Base-by-base conservation (phyloP, 2,113 vertebrate species). In the Lonchura striata region DNA sequence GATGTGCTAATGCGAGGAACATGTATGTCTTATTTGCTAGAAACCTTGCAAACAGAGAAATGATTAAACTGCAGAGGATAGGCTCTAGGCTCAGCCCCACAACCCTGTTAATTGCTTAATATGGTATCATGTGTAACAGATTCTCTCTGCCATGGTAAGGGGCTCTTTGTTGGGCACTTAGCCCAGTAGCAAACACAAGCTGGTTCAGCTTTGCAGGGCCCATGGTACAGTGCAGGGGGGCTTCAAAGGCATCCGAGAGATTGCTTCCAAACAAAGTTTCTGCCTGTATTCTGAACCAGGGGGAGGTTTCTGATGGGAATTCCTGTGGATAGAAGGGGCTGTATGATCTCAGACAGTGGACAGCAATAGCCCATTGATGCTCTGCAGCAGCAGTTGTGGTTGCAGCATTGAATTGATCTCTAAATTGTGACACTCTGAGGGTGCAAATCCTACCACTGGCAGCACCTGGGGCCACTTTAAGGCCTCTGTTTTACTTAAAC, bases 101-200 rank as follows among this genome's bases (percentile, higher is more conserved):
- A 83, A 69, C 80, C 64, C 68, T 94, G 59, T 82, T 92, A 80
- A 80, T 94, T 80, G 54, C 63, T 91, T 83, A 77, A 65, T 61
- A 80, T 0, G 1, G 27, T 64, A 33, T 91, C 27, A 1, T 39
- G 50, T 89, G 77, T 91, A 91, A 93, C 92, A 89, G 77, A 56
- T 89, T 77, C 31, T 84, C 64, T 89, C 63, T 91, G 72, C 84
- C 61, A 7, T 53, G 72, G 46, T 49, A 49, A 89, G 84, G 74
- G 68, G 68, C 72, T 77, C 84, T 86, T 83, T 72, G 33, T 57
- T 94, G 82, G 79, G 86, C 89, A 79, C 70, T 61, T 75, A 85
- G 70, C 79, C 88, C 91, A 82, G 69, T 68, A 83, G 44, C 72
- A 92, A 91, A 94, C 69, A 69, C 68, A 86, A 91, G 59, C 84